phyloP scores from a whole-genome alignment of 2,888 invertebrate species.

The Agonopterix heracliana region DNA sequence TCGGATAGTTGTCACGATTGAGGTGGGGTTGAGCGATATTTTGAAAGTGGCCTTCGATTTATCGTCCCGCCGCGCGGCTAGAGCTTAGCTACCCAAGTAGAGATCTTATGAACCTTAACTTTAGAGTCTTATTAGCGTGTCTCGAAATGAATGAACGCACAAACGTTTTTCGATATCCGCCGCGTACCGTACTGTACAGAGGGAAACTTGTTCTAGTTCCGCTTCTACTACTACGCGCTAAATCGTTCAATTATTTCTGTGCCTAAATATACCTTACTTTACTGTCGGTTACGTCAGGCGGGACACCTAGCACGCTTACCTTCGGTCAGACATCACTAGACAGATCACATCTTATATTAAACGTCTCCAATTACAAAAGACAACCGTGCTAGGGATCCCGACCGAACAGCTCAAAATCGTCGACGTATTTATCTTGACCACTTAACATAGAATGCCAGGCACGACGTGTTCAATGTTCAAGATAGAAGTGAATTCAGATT shows the following conservation, averaged over 20 bases:
- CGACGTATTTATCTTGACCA: too few species aligned
- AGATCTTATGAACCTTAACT: conserved; percentile 37
- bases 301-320: background rate
- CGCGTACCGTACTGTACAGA: conserved; percentile 2
- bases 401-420: too few species aligned
- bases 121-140: conserved; percentile 30
- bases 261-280: conserved; percentile 21
- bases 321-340: too few species aligned
- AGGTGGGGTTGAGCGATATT: background rate
- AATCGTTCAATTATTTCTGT: conserved; percentile 43
- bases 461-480: too few species aligned
- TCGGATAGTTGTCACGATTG: too few species aligned
- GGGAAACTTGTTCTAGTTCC: background rate
- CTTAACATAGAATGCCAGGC: too few species aligned
- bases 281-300: background rate
- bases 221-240: conserved; percentile 26
- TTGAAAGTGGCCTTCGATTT: background rate
- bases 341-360: too few species aligned
- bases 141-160: conserved; percentile 43
- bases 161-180: conserved; percentile 17
- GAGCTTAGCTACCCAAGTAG: conserved; percentile 43
- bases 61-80: conserved; percentile 23
- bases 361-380: too few species aligned
- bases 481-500: too few species aligned
- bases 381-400: too few species aligned